Percentiles rank a stretch among this genome's conserved stretches.
Evolutionary conservation across 2,797 vertebrate genomes (phyloP).

Genomic region (Phataginus tetradactyla): DNA sequence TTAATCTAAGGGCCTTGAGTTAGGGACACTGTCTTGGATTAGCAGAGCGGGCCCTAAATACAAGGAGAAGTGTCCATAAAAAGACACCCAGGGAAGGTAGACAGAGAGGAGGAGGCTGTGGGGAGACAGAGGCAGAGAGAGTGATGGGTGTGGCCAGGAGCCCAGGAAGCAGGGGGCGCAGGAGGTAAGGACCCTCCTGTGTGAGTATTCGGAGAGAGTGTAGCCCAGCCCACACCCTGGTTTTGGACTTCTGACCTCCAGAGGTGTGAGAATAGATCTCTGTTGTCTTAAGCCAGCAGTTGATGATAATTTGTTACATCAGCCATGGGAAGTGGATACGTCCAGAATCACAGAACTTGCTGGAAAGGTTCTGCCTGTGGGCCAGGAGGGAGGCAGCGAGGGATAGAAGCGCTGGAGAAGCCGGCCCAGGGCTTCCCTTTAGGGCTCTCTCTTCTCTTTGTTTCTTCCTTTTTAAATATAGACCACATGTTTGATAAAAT

Average conservation of each 20-base stretch:
- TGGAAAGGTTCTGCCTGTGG: fast-evolving
- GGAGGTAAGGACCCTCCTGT: fast-evolving
- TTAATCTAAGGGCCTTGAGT: not conserved
- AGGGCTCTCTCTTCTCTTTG: too few species aligned
- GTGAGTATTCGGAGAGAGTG: not conserved
- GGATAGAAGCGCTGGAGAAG: fast-evolving
- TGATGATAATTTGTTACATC: not conserved
- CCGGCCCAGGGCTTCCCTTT: not conserved
- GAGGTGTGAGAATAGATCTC: not conserved
- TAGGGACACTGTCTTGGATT: not conserved
- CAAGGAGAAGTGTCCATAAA: not conserved
- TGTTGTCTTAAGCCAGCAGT: too few species aligned
- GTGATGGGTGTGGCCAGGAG: too few species aligned
- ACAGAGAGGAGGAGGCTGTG: not conserved
- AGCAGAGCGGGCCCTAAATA: not conserved
- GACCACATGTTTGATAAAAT: not conserved
- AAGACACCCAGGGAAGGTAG: not conserved
- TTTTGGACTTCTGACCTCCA: not conserved
- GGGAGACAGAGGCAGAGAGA: fast-evolving
- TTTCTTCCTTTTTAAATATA: too few species aligned
- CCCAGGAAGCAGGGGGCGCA: not conserved
- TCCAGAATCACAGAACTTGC: fast-evolving
- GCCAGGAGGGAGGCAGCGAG: not conserved
- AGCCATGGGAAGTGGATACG: not conserved
- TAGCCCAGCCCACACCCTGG: fast-evolving